Conservation (phyloP, 2,113 vertebrate species). For the Hydrochoerus hydrochaeris region DNA sequence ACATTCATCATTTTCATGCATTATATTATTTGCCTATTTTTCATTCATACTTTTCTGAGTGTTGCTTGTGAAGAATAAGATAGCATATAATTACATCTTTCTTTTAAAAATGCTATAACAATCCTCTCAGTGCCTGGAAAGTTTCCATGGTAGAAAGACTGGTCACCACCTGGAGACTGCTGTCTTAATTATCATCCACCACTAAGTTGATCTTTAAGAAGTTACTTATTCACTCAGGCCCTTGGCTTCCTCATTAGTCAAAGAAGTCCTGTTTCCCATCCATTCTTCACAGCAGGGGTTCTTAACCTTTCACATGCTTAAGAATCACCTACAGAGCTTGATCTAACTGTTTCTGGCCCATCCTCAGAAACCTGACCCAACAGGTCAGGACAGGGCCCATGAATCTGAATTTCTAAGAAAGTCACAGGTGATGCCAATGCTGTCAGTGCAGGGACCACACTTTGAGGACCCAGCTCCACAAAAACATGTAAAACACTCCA, state of each 20-base stretch:
- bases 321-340: not conserved
- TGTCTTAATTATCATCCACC: constrained; percentile 8
- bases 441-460: not conserved
- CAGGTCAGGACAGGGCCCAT: not conserved
- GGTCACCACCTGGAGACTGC: not conserved
- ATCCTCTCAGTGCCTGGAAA: constrained; percentile 29
- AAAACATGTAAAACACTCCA: not conserved
- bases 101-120: constrained; percentile 40
- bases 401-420: not conserved
- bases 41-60: not conserved
- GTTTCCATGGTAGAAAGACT: constrained; percentile 2
- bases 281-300: not conserved
- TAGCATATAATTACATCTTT: constrained; percentile 3
- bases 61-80: constrained; percentile 26
- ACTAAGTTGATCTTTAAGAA: constrained; percentile 38
- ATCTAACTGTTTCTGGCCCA: not conserved
- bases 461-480: not conserved
- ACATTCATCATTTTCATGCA: not conserved
- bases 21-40: constrained; percentile 8
- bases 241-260: not conserved
- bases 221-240: constrained; percentile 25
- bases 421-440: no score
- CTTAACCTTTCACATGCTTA: not conserved
- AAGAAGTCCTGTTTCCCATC: not conserved
- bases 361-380: not conserved